Base-by-base conservation (phyloP, 2,797 vertebrate genomes). In the Myripristis murdjan region DNA sequence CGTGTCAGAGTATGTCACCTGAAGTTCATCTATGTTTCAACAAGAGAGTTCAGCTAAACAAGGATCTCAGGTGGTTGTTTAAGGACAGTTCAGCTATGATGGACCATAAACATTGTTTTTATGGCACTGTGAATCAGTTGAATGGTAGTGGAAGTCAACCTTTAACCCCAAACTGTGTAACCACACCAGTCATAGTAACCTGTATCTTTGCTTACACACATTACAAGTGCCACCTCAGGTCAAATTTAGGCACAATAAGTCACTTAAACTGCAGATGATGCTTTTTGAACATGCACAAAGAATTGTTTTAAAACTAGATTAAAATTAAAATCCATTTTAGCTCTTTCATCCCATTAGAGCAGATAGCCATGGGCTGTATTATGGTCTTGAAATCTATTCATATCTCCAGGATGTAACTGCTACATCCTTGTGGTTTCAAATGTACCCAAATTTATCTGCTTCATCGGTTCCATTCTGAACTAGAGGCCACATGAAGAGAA, bases 21-120 rank as follows among this genome's bases (percentile, higher is more conserved):
- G 75, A 79, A 41, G 81, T 79, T 83, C 53, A 75, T 44, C 49
- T 46, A 51, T 23, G 57, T 60, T 73, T 73, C 22, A 53, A 18
- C 53, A 35, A 11, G 35, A 58, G 33, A 43, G 47, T 35, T 71
- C 53, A 61, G 18, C 26, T 8, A 53, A 26, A 49, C 22, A 54
- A 55, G 16, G 26, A 47, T 48, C 43, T 64, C 23, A 35, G 74
- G 24, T 60, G 46, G 75, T 75, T 77, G 55, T 77, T 84, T 87
- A 49, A 84, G 77, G 75, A 81, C 76, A 72, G 26, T 24, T 6
- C 71, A 68, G 64, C 59, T 46, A 37, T 75, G 70, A 70, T 37
- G 12, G 26, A 49, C 2, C 77, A 91, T 92, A 92, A 90, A 85
- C 59, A 71, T 18, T 18, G 12, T 16, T 55, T 87, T 88, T 90